Percentiles rank a stretch among this genome's conserved stretches.
These are phyloP conservation scores for Podarcis raffonei DNA, from an alignment of 2,113 vertebrate species.

Conservation along the genomic window DNA sequence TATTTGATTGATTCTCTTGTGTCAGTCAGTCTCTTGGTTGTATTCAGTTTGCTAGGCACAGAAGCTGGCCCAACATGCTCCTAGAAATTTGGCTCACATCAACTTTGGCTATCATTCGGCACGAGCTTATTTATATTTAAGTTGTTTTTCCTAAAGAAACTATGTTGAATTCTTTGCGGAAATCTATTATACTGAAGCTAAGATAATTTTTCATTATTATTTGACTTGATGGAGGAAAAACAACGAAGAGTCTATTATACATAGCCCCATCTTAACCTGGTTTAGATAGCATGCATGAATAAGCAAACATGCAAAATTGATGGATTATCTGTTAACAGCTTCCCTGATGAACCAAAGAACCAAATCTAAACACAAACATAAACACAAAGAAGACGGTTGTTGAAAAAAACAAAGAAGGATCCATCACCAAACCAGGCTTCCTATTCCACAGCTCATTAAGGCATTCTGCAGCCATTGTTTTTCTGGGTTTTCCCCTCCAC, in stretches of 20 bases:
- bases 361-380: not conserved
- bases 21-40: too few species aligned
- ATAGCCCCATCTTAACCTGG: accelerated
- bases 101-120: too few species aligned
- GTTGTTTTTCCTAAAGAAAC: not conserved
- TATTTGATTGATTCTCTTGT: too few species aligned
- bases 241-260: not conserved
- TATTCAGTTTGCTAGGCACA: too few species aligned
- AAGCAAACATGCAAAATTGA: conserved; percentile 19
- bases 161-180: not conserved
- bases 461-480: not conserved
- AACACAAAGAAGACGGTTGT: not conserved
- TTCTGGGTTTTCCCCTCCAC: not conserved
- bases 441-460: not conserved
- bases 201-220: not conserved
- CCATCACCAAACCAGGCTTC: not conserved
- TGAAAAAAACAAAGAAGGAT: not conserved
- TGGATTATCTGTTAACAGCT: not conserved
- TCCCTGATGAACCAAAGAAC: not conserved
- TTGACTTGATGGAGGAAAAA: not conserved
- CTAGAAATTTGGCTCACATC: too few species aligned
- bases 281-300: not conserved
- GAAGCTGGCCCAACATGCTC: too few species aligned
- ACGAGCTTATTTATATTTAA: accelerated
- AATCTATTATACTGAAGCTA: not conserved